Percentiles rank a stretch among this genome's conserved stretches.
Conservation (phyloP, 2,888 invertebrate species). For the Epinotia nisella region DNA sequence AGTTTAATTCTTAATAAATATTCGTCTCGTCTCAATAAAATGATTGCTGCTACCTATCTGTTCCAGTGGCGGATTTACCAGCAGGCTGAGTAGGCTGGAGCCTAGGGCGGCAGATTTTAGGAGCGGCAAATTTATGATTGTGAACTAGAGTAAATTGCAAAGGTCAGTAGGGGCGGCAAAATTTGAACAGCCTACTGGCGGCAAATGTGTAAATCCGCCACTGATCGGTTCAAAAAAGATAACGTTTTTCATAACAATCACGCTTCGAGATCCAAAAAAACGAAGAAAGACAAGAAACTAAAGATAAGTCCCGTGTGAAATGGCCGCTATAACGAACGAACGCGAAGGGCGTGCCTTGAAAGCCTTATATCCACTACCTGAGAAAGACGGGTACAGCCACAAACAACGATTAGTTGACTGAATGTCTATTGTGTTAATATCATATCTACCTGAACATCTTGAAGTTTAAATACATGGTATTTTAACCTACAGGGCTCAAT, state of each 20-base stretch:
- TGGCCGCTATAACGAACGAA: constrained; percentile 51
- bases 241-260: constrained; percentile 51
- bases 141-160: too few species aligned
- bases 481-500: constrained; percentile 13
- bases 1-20: neutral
- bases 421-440: constrained; percentile 34
- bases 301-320: constrained; percentile 50
- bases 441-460: constrained; percentile 29
- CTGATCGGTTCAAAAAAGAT: constrained; percentile 40
- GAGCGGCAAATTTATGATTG: too few species aligned
- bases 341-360: constrained; percentile 52
- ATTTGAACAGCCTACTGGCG: too few species aligned
- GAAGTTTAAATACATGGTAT: constrained; percentile 7
- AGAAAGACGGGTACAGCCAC: constrained; percentile 49
- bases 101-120: too few species aligned
- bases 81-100: too few species aligned
- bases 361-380: constrained; percentile 56
- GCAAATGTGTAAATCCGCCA: too few species aligned
- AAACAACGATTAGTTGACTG: constrained; percentile 31
- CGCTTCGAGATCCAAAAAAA: constrained; percentile 46
- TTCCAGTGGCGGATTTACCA: too few species aligned
- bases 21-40: neutral
- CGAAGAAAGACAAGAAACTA: constrained; percentile 21
- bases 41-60: neutral
- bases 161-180: too few species aligned